Base-by-base conservation (phyloP, 1,140 invertebrate species). In the Uloborus diversus region DNA sequence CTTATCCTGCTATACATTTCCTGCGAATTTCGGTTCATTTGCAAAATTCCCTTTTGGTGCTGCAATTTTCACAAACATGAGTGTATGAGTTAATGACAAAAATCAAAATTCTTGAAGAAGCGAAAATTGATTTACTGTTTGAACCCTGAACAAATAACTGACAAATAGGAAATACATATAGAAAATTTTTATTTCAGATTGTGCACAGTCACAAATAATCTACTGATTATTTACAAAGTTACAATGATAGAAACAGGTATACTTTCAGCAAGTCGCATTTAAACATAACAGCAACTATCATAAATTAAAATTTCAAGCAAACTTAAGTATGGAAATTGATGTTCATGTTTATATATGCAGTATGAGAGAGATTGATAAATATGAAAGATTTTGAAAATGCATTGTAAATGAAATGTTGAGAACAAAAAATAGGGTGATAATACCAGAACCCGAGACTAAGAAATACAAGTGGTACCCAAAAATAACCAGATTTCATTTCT, bases 111-210 rank as follows among this genome's bases (percentile, higher is more conserved):
- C n/a, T 33, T 32, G 17, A 27, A 65, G 47, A 25, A 47, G 47
- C 27, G 3, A 47, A 65, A 9, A 49, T 17, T 49, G 20, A 49
- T 49, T 20, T 49, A 49, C 47, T 17, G 20, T 17, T 17, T 49
- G 20, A 49, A 49, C 47, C 20, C 20, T 49, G 5, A 20, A 27
- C 9, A 4, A n/a, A n/a, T n/a, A n/a, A n/a, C n/a, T n/a, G n/a
- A n/a, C n/a, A n/a, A n/a, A n/a, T n/a, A n/a, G n/a, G n/a, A n/a
- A 57, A 57, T 30, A 70, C 51, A 70, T 28, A 70, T 70, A 70
- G 68, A 70, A 70, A 70, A 57, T 32, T 70, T 70, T 70, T 70
- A 57, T 70, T 70, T 70, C 37, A 23, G 68, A 70, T 28, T 70
- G 68, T 57, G 68, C 68, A 70, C 68, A 57, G 35, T 70, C 49